phyloP scores from a whole-genome alignment of 1,140 invertebrate species.

The Dendroctonus valens region DNA sequence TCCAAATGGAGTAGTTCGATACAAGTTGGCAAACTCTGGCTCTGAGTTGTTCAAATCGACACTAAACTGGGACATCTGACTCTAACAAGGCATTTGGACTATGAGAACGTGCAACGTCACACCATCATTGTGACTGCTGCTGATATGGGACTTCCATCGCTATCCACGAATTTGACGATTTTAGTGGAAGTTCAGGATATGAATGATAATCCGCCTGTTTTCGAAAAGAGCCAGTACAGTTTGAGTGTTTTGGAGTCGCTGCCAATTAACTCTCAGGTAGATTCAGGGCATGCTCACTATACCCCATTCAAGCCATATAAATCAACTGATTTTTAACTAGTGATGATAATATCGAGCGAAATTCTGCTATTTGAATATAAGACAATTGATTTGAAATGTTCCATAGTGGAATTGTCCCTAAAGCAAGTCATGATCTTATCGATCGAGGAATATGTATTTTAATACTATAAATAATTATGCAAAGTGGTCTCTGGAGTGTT shows the following conservation, averaged over 20 bases:
- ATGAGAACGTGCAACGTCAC: constrained; percentile 82
- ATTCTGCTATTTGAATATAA: no score
- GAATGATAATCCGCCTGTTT: constrained; percentile 90
- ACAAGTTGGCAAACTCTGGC: constrained; percentile 54
- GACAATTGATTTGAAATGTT: no score
- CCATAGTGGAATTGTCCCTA: no score
- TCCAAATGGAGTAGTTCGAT: constrained; percentile 73
- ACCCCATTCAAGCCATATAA: no score
- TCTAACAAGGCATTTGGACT: constrained; percentile 74
- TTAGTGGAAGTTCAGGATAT: constrained; percentile 89
- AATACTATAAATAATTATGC: no score
- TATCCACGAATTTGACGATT: constrained; percentile 79
- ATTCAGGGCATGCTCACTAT: constrained; percentile 3
- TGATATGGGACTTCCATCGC: constrained; percentile 72
- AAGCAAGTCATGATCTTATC: no score
- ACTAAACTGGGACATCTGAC: constrained; percentile 65
- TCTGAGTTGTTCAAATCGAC: constrained; percentile 67
- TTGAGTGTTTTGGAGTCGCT: constrained; percentile 79
- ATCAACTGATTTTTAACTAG: no score
- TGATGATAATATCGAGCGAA: no score
- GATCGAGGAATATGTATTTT: no score
- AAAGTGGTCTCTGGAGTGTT: no score
- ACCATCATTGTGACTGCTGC: constrained; percentile 76
- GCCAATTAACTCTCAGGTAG: constrained; percentile 77
- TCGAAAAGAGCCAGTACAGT: constrained; percentile 78